These are phyloP conservation scores for Xiphophorus maculatus DNA, from an alignment of 2,113 vertebrate genomes.

Conservation along the genomic window DNA sequence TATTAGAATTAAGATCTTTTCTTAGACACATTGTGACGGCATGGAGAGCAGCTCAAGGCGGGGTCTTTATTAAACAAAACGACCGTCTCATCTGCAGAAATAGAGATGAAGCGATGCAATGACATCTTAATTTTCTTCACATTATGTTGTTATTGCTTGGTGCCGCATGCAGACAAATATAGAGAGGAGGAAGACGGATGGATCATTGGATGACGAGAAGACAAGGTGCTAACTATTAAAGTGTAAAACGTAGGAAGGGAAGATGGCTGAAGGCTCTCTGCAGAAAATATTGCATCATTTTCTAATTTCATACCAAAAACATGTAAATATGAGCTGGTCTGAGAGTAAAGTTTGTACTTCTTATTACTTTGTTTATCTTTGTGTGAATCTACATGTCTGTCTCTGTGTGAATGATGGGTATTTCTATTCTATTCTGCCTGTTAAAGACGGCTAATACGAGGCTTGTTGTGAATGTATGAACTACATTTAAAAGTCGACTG, in stretches of 20 bases:
- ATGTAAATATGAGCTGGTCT: no score
- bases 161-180: slow-evolving; percentile 19
- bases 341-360: no score
- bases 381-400: no score
- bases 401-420: no score
- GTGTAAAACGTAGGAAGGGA: neutral
- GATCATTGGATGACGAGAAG: slow-evolving; percentile 1
- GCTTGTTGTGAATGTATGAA: no score
- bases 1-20: slow-evolving; percentile 25
- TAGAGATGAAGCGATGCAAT: slow-evolving; percentile 6
- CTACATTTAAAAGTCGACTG: no score
- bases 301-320: no score
- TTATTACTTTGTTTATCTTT: no score
- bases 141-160: slow-evolving; percentile 27
- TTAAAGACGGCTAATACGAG: no score
- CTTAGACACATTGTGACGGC: slow-evolving; percentile 15
- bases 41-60: slow-evolving; percentile 38
- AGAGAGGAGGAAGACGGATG: slow-evolving; percentile 6
- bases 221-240: neutral
- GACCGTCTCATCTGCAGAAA: slow-evolving; percentile 24
- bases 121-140: slow-evolving; percentile 42
- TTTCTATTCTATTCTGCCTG: no score
- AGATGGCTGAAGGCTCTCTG: neutral
- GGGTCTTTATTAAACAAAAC: slow-evolving; percentile 41
- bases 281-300: neutral